A percentile compares a stretch with the other conserved stretches of the same genome.
Conservation (phyloP, 2,888 invertebrate genomes). For the Oxystoma pomonae region DNA sequence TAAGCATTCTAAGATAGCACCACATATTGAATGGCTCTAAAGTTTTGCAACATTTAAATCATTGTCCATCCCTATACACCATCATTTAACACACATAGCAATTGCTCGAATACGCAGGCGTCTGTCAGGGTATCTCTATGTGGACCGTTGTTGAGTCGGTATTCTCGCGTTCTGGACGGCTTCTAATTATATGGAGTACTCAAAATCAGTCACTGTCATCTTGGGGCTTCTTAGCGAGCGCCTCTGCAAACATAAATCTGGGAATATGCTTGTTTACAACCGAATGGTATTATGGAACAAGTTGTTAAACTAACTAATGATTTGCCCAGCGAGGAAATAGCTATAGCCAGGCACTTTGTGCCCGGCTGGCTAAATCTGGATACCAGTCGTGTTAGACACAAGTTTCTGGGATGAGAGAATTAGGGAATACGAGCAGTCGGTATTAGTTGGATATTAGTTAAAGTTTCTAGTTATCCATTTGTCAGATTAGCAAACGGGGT, state of each 20-base stretch:
- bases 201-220: too few relatives aligned
- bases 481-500: neutral
- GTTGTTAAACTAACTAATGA: conserved; percentile 29
- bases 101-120: too few relatives aligned
- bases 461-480: neutral
- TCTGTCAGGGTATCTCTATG: too few relatives aligned
- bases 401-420: conserved; percentile 29
- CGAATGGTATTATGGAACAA: conserved; percentile 36
- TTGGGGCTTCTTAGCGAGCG: neutral
- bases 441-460: neutral
- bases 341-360: neutral
- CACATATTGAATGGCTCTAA: too few relatives aligned
- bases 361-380: conserved; percentile 35
- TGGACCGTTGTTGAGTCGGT: too few relatives aligned
- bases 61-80: too few relatives aligned
- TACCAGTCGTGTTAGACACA: conserved; percentile 41
- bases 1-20: too few relatives aligned
- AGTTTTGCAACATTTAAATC: too few relatives aligned
- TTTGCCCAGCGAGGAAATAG: conserved; percentile 13
- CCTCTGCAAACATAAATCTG: conserved; percentile 19
- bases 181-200: too few relatives aligned
- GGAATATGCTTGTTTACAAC: conserved; percentile 31
- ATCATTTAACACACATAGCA: too few relatives aligned
- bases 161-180: too few relatives aligned
- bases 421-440: neutral